A percentile compares a stretch with the other conserved stretches of the same genome.
Evolutionary conservation across 2,113 vertebrate species (phyloP).

Genomic region (Ciconia stormi): DNA sequence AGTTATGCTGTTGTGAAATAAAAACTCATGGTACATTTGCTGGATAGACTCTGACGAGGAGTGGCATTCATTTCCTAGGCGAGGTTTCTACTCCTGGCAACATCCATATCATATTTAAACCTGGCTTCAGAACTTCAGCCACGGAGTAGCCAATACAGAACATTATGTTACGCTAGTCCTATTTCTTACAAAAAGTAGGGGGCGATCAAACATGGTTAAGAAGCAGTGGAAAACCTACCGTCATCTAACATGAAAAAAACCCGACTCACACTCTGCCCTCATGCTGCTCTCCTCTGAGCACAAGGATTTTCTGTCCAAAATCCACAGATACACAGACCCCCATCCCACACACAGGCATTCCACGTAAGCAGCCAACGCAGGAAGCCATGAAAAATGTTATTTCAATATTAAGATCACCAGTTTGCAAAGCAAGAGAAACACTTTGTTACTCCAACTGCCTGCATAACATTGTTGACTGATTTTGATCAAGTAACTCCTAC

Average conservation of each 20-base stretch:
- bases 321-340: not conserved
- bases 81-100: conserved; percentile 14
- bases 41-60: not conserved
- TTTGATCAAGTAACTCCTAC: not conserved
- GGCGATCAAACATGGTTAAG: not conserved
- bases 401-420: not conserved
- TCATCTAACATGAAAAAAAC: not conserved
- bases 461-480: not conserved
- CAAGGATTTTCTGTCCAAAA: not conserved
- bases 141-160: not conserved
- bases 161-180: not conserved
- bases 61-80: not conserved
- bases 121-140: not conserved
- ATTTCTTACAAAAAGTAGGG: not conserved
- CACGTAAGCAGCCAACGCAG: not conserved
- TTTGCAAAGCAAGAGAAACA: not conserved
- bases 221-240: not conserved
- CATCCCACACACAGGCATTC: not conserved
- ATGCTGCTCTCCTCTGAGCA: not conserved
- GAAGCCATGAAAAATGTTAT: not conserved
- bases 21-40: not conserved
- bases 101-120: conserved; percentile 12
- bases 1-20: not conserved
- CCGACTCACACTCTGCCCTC: not conserved
- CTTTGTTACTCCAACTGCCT: not conserved